Conservation (phyloP, 2,888 invertebrate genomes). For the Lasioglossum morio region DNA sequence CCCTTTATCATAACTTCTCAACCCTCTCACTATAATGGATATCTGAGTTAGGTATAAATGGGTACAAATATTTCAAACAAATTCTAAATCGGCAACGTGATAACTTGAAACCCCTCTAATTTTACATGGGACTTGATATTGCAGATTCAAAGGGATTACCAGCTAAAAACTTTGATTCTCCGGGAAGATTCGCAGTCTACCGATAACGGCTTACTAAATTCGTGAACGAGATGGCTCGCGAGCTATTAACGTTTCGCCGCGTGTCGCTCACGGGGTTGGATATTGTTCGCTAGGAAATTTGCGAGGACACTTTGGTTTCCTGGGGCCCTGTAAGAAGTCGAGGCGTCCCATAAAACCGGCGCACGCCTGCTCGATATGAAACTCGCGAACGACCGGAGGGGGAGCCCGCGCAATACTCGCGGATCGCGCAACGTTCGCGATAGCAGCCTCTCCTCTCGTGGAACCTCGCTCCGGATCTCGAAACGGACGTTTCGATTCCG, state of each 20-base stretch:
- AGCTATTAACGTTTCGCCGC: constrained; percentile 7
- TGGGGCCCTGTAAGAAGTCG: constrained; percentile 9
- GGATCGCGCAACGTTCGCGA: constrained; percentile 20
- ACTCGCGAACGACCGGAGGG: constrained; percentile 42
- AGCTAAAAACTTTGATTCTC: not conserved
- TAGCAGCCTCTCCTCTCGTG: not conserved
- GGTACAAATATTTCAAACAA: too few species aligned
- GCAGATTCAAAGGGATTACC: not conserved
- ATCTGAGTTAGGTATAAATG: too few species aligned
- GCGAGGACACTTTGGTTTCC: constrained; percentile 20
- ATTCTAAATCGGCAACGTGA: too few species aligned
- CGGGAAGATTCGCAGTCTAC: not conserved
- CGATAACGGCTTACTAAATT: not conserved
- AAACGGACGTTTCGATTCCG: constrained; percentile 49
- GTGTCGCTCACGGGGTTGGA: not conserved
- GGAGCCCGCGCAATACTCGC: constrained; percentile 34
- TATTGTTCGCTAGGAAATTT: constrained; percentile 9
- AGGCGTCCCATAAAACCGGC: constrained; percentile 22
- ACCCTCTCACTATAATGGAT: too few species aligned
- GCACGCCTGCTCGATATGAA: constrained; percentile 59
- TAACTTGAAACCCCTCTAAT: too few species aligned
- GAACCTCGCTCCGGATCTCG: not conserved
- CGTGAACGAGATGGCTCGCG: not conserved
- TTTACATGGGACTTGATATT: not conserved
- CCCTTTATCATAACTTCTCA: too few species aligned